Percentiles rank a stretch among this genome's conserved stretches.
phyloP scores from a whole-genome alignment of 2,888 invertebrate genomes.

The Synergus gifuensis region DNA sequence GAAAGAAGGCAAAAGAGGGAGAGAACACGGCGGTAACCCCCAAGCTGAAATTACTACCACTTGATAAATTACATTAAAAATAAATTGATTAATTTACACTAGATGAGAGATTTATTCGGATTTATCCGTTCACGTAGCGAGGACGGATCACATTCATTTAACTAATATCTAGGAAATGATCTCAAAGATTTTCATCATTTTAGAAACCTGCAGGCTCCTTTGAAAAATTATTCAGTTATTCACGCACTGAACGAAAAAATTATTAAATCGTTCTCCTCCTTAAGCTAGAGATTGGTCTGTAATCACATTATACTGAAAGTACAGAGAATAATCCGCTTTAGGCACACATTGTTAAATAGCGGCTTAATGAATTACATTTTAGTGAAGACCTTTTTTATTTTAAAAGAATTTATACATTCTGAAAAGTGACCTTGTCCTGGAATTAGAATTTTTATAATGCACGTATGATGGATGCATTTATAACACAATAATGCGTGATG shows the following conservation, averaged over 20 bases:
- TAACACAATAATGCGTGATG: background rate
- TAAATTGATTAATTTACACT: conserved; percentile 45
- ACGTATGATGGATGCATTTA: background rate
- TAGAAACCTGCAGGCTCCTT: background rate
- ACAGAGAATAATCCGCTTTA: background rate
- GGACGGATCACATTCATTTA: conserved; percentile 27
- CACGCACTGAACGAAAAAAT: background rate
- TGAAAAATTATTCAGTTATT: background rate
- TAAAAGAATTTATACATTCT: background rate
- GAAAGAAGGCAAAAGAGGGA: conserved; percentile 31
- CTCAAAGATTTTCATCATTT: background rate
- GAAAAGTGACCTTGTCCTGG: conserved; percentile 12
- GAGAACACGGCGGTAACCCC: conserved; percentile 23
- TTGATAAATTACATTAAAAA: too few species aligned
- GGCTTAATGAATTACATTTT: background rate
- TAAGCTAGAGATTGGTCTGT: background rate
- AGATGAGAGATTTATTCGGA: conserved; percentile 42
- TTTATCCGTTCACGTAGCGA: conserved; percentile 27
- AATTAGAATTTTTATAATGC: background rate
- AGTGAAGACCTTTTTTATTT: background rate
- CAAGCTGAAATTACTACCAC: conserved; percentile 27
- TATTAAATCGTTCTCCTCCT: background rate
- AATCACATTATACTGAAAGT: background rate
- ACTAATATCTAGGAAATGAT: conserved; percentile 25
- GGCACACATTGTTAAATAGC: background rate